These are phyloP conservation scores for Scaptomyza pallida DNA, from an alignment of 1,140 invertebrate genomes.

Conservation along the genomic window DNA sequence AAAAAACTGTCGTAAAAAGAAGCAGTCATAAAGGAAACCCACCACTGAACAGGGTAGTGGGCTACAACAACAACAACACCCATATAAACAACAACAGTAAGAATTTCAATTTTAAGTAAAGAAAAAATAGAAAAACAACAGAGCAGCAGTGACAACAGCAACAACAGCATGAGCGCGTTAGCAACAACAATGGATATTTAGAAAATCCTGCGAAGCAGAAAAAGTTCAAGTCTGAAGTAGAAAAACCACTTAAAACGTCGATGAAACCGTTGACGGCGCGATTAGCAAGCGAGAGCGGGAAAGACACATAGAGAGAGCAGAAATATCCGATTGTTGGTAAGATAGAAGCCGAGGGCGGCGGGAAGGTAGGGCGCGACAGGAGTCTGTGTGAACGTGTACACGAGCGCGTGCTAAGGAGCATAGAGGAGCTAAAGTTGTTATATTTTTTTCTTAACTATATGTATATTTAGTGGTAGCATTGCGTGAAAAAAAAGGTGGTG, in stretches of 20 bases:
- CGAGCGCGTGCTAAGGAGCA: conserved; percentile 66
- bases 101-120: conserved; percentile 77
- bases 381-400: conserved; percentile 61
- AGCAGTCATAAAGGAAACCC: conserved; percentile 75
- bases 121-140: conserved; percentile 42
- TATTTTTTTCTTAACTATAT: conserved; percentile 53
- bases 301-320: not conserved
- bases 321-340: not conserved
- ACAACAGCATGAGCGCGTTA: conserved; percentile 41
- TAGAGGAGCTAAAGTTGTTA: conserved; percentile 37
- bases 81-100: conserved; percentile 64
- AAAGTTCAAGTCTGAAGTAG: conserved; percentile 77
- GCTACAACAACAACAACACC: conserved; percentile 54
- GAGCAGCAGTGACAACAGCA: conserved; percentile 38
- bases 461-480: conserved; percentile 74
- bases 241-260: conserved; percentile 82
- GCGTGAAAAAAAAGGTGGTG: conserved; percentile 57
- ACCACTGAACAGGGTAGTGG: conserved; percentile 70
- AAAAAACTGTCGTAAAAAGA: conserved; percentile 73
- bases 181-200: conserved; percentile 51
- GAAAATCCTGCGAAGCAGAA: conserved; percentile 74
- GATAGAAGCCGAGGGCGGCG: too few relatives aligned
- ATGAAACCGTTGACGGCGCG: conserved; percentile 58
- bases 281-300: conserved; percentile 25
- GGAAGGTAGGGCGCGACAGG: conserved; percentile 39